Base-by-base conservation (phyloP, 2,888 invertebrate genomes). In the Eristalinus sepulchralis region DNA sequence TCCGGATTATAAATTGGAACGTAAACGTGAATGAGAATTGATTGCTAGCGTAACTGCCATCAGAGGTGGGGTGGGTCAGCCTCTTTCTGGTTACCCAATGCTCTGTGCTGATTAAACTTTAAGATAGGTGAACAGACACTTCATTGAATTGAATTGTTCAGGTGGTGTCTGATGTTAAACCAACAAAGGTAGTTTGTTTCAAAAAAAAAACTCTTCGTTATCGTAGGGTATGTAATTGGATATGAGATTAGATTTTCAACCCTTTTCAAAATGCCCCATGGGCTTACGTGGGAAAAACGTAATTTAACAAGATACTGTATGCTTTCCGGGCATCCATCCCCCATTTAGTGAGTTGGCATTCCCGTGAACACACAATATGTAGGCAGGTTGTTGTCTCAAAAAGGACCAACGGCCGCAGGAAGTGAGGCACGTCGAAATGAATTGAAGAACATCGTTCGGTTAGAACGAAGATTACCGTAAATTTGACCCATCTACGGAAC, bases 1-100 rank as follows among this genome's bases (percentile, higher is more conserved):
- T 22, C 34, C 11, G 27, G 53, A 55, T 70, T 20, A 36, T 63
- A 60, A 68, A 70, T 63, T 78, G 70, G 36, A 63, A 62, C 53
- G 62, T 63, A 27, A 57, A 62, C 53, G 62, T 70, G 62, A 75
- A 66, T 59, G 36, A 9, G 66, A 64, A 75, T 59, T 75, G 75
- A 75, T 75, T 75, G 75, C 75, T 73, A 13, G 33, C 17, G 55
- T 24, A 73, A 64, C 33, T 10, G 31, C 9, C 20, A 20, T 13
- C 2, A 31, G n/a, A 13, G 13, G 17, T 8, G 47, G 17, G 27
- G 27, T 27, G 27, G 27, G 27, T 3, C 27, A 2, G 5, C 27
- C 27, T 27, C 5, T 27, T 27, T 27, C 27, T 27, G 27, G 27
- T 27, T 27, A 27, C 27, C 2, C 27, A 27, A 8, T 17, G 9